Conservation (phyloP, 2,888 invertebrate species). For the Agonopterix arenella region DNA sequence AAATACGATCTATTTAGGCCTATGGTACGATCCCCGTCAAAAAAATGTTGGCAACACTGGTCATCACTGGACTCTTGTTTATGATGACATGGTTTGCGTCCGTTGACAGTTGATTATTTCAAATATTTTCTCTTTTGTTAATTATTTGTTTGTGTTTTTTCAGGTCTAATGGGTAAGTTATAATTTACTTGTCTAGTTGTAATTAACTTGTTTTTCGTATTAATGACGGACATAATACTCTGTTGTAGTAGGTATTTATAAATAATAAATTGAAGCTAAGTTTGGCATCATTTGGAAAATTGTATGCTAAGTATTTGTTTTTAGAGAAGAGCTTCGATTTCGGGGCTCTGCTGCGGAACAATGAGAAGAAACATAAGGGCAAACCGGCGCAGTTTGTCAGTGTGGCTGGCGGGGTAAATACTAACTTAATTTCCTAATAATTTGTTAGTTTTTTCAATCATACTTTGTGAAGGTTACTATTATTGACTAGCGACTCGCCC, state of each 20-base stretch:
- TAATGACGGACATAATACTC: no score
- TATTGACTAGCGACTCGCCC: no score
- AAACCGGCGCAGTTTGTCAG: constrained; percentile 52
- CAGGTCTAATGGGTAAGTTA: constrained; percentile 50
- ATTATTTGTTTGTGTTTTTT: constrained; percentile 29
- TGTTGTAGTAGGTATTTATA: no score
- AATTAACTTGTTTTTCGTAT: no score
- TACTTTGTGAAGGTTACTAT: no score
- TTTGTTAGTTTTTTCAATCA: no score
- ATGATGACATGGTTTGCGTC: neutral
- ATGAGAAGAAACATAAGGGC: constrained; percentile 51
- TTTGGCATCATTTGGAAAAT: neutral
- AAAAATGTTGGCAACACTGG: no score
- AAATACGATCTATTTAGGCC: no score
- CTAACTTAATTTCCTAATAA: no score
- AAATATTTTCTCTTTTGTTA: constrained; percentile 18
- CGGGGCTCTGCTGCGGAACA: constrained; percentile 40
- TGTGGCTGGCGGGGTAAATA: constrained; percentile 50
- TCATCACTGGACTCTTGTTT: neutral
- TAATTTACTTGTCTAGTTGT: neutral
- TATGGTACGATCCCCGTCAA: no score
- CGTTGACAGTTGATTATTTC: constrained; percentile 28
- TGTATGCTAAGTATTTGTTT: constrained; percentile 20
- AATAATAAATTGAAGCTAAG: neutral
- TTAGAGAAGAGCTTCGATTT: constrained; percentile 56